A percentile compares a stretch with the other conserved stretches of the same genome.
Evolutionary conservation across 37 sponge, comb jelly and placozoan species (phyloP).

Genomic region (Aplysina aerophoba): DNA sequence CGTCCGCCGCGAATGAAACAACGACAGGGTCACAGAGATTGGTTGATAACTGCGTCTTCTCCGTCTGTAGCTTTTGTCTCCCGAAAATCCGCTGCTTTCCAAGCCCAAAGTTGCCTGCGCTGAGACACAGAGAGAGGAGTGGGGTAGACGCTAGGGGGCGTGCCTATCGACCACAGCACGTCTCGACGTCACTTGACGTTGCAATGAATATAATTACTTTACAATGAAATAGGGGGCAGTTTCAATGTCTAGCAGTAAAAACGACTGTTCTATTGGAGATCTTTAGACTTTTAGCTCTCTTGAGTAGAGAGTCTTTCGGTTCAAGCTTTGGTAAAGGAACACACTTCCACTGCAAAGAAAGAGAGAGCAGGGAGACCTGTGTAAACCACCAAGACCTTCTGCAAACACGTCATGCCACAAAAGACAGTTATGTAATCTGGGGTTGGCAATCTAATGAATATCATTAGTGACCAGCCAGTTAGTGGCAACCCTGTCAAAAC

Average conservation of each 20-base stretch:
- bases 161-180: slow-evolving; percentile 31
- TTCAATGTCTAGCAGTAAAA: not conserved
- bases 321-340: slow-evolving; percentile 3
- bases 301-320: not conserved
- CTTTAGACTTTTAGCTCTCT: not conserved
- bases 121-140: not conserved
- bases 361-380: not conserved
- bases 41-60: not conserved
- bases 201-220: not conserved
- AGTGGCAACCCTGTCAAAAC: too few relatives aligned
- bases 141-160: slow-evolving; percentile 18
- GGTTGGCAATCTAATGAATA: not conserved
- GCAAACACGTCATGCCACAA: not conserved
- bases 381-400: not conserved
- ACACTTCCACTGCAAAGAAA: slow-evolving; percentile 11
- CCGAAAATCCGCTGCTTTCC: not conserved
- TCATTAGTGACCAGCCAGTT: not conserved
- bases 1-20: not conserved
- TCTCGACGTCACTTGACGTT: slow-evolving; percentile 11
- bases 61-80: not conserved
- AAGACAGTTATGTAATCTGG: not conserved
- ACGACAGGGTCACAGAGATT: not conserved
- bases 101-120: not conserved
- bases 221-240: not conserved
- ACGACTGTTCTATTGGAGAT: not conserved